phyloP scores from a whole-genome alignment of 1,140 invertebrate species.

The Zaprionus camerounensis region DNA sequence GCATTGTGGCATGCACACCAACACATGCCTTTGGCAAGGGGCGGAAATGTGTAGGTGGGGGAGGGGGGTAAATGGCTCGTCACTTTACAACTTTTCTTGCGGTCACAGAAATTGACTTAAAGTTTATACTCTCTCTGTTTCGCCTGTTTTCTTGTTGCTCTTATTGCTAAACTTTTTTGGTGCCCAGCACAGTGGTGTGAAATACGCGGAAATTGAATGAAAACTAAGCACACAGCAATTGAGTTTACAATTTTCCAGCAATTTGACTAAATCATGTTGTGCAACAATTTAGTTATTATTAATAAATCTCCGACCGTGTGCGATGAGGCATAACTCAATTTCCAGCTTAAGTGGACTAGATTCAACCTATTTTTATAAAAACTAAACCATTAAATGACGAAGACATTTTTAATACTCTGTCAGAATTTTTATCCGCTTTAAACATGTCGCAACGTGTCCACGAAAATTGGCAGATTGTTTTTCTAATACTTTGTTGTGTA shows the following conservation, averaged over 20 bases:
- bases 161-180: conserved; percentile 60
- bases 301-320: background rate
- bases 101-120: conserved; percentile 52
- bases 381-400: background rate
- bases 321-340: background rate
- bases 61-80: conserved; percentile 10
- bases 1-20: conserved; percentile 23
- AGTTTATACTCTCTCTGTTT: conserved; percentile 24
- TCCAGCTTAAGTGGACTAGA: background rate
- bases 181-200: background rate
- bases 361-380: background rate
- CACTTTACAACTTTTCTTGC: conserved; percentile 49
- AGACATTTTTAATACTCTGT: background rate
- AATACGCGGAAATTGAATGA: background rate
- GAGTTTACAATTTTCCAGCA: background rate
- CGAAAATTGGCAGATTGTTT: background rate
- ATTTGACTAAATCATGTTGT: background rate
- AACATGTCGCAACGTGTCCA: background rate
- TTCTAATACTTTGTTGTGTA: background rate
- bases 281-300: background rate
- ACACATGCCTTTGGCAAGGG: conserved; percentile 11
- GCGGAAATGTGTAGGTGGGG: background rate
- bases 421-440: background rate
- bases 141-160: conserved; percentile 33
- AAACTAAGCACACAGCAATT: background rate